phyloP scores from a whole-genome alignment of 1,140 invertebrate genomes.

The Diabrotica undecimpunctata region DNA sequence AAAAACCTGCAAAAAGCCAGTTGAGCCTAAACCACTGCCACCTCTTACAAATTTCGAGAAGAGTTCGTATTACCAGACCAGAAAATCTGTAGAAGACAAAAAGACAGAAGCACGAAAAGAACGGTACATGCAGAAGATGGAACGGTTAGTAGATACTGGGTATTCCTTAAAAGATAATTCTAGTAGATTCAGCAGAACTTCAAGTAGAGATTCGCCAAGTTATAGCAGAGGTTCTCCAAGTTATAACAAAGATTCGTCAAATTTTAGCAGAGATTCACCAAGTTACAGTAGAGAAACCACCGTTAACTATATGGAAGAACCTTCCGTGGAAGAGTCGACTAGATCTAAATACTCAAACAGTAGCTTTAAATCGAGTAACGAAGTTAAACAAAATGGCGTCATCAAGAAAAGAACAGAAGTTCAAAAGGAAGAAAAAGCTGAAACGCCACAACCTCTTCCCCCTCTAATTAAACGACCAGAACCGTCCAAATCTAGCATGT shows the following conservation, averaged over 20 bases:
- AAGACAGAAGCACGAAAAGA: constrained; percentile 30
- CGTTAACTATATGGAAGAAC: too few relatives aligned
- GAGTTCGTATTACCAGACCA: constrained; percentile 33
- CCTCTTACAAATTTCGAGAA: constrained; percentile 34
- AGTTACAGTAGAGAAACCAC: background rate
- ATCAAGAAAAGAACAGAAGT: constrained; percentile 6
- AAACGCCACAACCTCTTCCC: background rate
- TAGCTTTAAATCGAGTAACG: constrained; percentile 3
- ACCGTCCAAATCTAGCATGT: constrained; percentile 28
- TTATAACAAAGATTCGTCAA: too few relatives aligned
- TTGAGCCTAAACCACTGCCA: constrained; percentile 23
- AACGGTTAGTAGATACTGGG: constrained; percentile 33
- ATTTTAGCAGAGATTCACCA: background rate
- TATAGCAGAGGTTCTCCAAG: background rate
- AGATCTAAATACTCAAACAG: constrained; percentile 1
- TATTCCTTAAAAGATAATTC: constrained; percentile 25
- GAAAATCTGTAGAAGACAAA: constrained; percentile 34
- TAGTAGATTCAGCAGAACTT: background rate
- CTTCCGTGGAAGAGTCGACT: too few relatives aligned
- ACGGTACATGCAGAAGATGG: constrained; percentile 31
- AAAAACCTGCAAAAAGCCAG: constrained; percentile 31
- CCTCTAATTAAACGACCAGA: constrained; percentile 6
- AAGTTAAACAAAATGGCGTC: constrained; percentile 4
- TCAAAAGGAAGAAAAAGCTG: constrained; percentile 7
- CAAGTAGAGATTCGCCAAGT: too few relatives aligned